These are phyloP conservation scores for Sycophila sp. DNA, from an alignment of 1,140 invertebrate species.

Conservation along the genomic window DNA sequence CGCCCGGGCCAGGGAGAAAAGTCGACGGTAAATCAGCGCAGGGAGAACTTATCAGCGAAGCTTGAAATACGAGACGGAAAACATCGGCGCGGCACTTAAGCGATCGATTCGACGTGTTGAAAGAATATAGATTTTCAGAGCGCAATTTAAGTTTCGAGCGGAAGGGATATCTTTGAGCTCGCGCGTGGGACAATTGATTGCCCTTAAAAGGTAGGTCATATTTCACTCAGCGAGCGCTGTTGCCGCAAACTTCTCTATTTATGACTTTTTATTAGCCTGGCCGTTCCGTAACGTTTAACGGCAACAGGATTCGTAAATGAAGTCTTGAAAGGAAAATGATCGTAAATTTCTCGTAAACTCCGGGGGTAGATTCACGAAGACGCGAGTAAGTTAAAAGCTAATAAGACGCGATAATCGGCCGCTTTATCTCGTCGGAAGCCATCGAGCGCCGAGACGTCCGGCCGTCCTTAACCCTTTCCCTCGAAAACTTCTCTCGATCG, in stretches of 20 bases:
- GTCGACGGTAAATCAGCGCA: conserved; percentile 6
- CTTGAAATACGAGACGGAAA: conserved; percentile 24
- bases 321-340: background rate
- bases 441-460: background rate
- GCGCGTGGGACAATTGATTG: too few species aligned
- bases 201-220: too few species aligned
- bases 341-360: background rate
- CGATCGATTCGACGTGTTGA: conserved; percentile 2
- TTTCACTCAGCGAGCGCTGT: too few species aligned
- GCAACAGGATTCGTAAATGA: too few species aligned
- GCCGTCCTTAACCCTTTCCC: background rate
- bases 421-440: background rate
- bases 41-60: background rate
- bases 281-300: too few species aligned
- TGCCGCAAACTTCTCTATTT: too few species aligned
- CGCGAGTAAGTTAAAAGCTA: too few species aligned
- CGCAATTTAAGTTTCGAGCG: conserved; percentile 4
- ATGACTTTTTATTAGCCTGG: too few species aligned
- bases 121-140: conserved; percentile 12
- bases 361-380: too few species aligned
- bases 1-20: background rate
- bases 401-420: background rate
- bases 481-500: too few species aligned
- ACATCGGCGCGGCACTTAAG: conserved; percentile 24
- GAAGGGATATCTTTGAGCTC: too few species aligned